Percentiles rank a stretch among this genome's conserved stretches.
These are phyloP conservation scores for Eledone cirrhosa DNA, from an alignment of 2,888 invertebrate genomes.

Conservation along the genomic window DNA sequence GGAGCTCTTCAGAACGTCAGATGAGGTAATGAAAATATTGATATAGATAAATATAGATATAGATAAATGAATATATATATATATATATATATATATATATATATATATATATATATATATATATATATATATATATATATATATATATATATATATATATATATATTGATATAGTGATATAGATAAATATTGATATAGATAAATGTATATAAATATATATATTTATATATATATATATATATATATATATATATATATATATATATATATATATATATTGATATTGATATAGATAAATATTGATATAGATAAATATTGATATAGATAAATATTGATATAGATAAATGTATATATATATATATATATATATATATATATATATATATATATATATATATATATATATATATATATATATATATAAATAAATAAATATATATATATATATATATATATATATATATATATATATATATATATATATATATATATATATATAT, in stretches of 20 bases:
- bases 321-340: neutral
- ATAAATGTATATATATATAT: no score
- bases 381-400: slow-evolving; percentile 1
- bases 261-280: neutral
- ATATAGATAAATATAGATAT: no score
- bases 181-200: no score
- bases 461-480: neutral
- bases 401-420: neutral
- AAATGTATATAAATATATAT: neutral
- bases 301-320: neutral
- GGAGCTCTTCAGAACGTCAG: no score
- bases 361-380: neutral
- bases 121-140: no score
- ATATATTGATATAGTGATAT: no score
- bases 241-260: neutral
- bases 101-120: no score
- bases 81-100: no score
- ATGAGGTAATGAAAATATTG: no score
- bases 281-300: neutral
- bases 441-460: neutral
- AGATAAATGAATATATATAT: no score
- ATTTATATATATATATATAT: neutral
- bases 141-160: no score
- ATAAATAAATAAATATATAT: neutral
- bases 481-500: neutral